A percentile compares a stretch with the other conserved stretches of the same genome.
These are phyloP conservation scores for Cerastis rubricosa DNA, from an alignment of 2,888 invertebrate species.

Conservation along the genomic window DNA sequence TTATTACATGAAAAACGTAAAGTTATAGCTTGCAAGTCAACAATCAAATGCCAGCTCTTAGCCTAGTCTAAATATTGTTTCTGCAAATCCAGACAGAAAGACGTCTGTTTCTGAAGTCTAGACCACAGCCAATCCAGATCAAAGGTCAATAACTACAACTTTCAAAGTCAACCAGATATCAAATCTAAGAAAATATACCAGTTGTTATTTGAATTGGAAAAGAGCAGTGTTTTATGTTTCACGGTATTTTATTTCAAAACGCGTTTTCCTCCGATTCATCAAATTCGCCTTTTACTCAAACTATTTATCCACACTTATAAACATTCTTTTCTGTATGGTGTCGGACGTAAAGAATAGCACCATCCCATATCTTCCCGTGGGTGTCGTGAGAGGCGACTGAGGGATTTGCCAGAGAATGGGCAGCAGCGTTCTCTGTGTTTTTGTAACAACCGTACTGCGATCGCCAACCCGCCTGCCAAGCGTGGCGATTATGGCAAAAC, in stretches of 20 bases:
- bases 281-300: background rate
- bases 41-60: background rate
- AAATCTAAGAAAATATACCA: conserved; percentile 23
- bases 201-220: conserved; percentile 24
- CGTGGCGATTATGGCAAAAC: too few relatives aligned
- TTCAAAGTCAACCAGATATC: conserved; percentile 34
- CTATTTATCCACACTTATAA: too few relatives aligned
- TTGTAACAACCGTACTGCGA: too few relatives aligned
- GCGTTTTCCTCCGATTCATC: background rate
- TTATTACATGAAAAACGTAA: background rate
- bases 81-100: conserved; percentile 10
- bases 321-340: too few relatives aligned
- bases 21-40: background rate
- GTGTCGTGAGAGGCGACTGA: too few relatives aligned
- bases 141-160: conserved; percentile 34
- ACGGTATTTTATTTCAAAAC: background rate
- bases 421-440: too few relatives aligned
- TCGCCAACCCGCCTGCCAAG: too few relatives aligned
- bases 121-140: conserved; percentile 13
- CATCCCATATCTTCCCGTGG: too few relatives aligned
- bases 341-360: too few relatives aligned
- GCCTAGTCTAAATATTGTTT: background rate
- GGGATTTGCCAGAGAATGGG: too few relatives aligned
- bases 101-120: conserved; percentile 23
- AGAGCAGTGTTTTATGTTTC: conserved; percentile 3